Conservation (phyloP, 2,888 invertebrate species). For the Tipula confusa region DNA sequence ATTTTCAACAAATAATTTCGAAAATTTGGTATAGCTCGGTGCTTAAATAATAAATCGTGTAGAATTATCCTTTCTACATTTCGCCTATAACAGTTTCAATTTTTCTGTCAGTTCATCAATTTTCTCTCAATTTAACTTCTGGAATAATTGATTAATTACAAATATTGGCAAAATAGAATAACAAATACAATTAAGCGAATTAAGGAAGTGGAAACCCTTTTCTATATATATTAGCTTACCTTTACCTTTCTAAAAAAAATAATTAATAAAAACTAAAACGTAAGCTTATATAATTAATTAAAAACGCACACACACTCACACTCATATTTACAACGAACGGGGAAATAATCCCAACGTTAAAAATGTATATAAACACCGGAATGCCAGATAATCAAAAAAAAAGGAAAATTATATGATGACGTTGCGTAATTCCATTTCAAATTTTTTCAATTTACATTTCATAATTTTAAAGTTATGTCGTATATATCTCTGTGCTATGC, state of each 20-base stretch:
- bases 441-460: neutral
- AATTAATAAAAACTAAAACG: neutral
- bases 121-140: neutral
- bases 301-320: too few species aligned
- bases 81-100: neutral
- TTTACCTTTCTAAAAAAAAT: neutral
- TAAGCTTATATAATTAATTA: neutral
- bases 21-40: too few species aligned
- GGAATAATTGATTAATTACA: neutral
- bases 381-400: neutral
- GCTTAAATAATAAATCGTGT: too few species aligned
- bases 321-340: neutral
- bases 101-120: neutral
- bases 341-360: neutral
- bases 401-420: neutral
- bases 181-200: neutral
- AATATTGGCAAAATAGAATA: neutral
- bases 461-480: neutral
- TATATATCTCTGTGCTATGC: neutral
- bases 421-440: neutral
- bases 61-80: too few species aligned
- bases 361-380: neutral
- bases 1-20: too few species aligned
- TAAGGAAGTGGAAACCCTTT: neutral
- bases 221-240: neutral